Evolutionary conservation across 2,888 invertebrate species (phyloP).

Genomic region (Biston stratarius): DNA sequence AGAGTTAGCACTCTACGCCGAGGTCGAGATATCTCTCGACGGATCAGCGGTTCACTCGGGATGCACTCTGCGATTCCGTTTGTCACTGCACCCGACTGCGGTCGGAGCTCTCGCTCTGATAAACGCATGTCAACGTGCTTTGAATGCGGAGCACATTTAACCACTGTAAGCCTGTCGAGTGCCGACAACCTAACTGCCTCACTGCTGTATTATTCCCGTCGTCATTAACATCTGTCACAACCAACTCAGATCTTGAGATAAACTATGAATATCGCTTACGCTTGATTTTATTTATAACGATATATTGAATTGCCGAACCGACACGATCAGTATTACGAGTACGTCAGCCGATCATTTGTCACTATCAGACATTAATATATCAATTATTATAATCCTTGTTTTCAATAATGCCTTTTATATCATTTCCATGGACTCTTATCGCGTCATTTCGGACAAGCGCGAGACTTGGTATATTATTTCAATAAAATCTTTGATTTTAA

Average conservation of each 20-base stretch:
- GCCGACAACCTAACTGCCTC: conserved; percentile 48
- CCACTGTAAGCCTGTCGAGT: conserved; percentile 56
- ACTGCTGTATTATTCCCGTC: conserved; percentile 38
- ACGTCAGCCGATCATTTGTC: conserved; percentile 21
- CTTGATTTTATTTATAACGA: conserved; percentile 2
- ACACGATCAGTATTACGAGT: conserved; percentile 34
- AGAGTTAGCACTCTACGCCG: conserved; percentile 81
- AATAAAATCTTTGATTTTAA: not conserved
- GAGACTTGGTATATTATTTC: not conserved
- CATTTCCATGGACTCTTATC: conserved; percentile 17
- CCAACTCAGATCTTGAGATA: conserved; percentile 31
- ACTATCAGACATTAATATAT: conserved; percentile 37
- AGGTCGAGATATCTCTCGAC: conserved; percentile 82
- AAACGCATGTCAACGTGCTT: conserved; percentile 83
- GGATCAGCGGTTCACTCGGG: conserved; percentile 84
- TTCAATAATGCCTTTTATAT: conserved; percentile 27
- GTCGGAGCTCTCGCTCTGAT: conserved; percentile 79
- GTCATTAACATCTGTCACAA: conserved; percentile 36
- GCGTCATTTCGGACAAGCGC: conserved; percentile 9
- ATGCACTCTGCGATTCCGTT: conserved; percentile 84
- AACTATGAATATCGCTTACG: conserved; percentile 32
- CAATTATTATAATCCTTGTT: conserved; percentile 30
- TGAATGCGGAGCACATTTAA: conserved; percentile 73
- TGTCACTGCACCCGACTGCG: conserved; percentile 79
- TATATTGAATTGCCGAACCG: conserved; percentile 10